Percentiles rank a stretch among this genome's conserved stretches.
Evolutionary conservation across 2,113 vertebrate species (phyloP).

Genomic region (Thalassarche chlororhynchos): DNA sequence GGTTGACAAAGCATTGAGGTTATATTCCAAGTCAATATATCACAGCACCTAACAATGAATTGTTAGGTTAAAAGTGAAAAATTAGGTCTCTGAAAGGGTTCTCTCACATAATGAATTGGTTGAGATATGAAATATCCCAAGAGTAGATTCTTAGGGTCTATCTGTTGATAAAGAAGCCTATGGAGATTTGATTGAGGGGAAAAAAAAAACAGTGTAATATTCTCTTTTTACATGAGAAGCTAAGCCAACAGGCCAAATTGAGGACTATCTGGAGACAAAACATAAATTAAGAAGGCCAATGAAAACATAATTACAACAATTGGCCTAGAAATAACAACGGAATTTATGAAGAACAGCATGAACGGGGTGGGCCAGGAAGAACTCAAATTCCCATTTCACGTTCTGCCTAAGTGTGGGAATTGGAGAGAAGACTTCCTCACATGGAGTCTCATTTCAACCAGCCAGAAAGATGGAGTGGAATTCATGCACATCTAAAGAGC

Average conservation of each 20-base stretch:
- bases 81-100: neutral
- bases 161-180: conserved; percentile 56
- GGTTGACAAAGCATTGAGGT: neutral
- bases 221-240: conserved; percentile 61
- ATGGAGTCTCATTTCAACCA: neutral
- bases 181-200: conserved; percentile 48
- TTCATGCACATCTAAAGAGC: neutral
- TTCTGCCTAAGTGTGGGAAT: conserved; percentile 49
- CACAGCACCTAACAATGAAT: conserved; percentile 24
- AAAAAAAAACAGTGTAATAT: conserved; percentile 14
- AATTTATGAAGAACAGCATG: conserved; percentile 71
- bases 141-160: conserved; percentile 25
- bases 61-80: conserved; percentile 54
- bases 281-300: conserved; percentile 70
- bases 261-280: conserved; percentile 70
- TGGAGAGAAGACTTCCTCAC: conserved; percentile 27
- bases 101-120: conserved; percentile 59
- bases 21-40: conserved; percentile 44
- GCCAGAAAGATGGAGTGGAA: conserved; percentile 7
- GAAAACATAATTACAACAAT: conserved; percentile 78
- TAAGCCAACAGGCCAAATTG: conserved; percentile 56
- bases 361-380: conserved; percentile 29
- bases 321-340: conserved; percentile 71
- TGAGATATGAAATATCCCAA: conserved; percentile 46
- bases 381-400: conserved; percentile 48